A percentile compares a stretch with the other conserved stretches of the same genome.
These are phyloP conservation scores for Percopsis transmontana DNA, from an alignment of 2,113 vertebrate genomes.

Conservation along the genomic window DNA sequence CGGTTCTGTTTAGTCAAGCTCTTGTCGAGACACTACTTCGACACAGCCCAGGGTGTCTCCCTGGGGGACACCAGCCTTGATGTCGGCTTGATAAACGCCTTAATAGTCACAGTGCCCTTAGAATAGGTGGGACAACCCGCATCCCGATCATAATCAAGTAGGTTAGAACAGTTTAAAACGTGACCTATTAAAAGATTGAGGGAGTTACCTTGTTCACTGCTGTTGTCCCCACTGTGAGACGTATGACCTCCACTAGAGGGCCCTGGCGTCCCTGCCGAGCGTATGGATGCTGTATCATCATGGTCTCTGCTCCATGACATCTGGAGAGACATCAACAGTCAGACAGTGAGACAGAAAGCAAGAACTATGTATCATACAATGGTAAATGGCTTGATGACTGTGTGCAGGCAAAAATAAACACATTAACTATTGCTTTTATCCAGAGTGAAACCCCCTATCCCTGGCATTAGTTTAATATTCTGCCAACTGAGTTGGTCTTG, in stretches of 20 bases:
- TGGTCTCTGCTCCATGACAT: conserved; percentile 91
- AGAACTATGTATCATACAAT: neutral
- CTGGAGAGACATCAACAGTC: conserved; percentile 56
- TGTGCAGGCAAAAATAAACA: no score
- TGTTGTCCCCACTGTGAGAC: conserved; percentile 91
- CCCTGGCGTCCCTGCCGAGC: conserved; percentile 86
- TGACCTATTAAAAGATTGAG: neutral
- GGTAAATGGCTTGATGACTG: conserved; percentile 24
- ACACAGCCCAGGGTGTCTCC: no score
- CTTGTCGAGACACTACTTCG: no score
- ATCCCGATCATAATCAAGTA: neutral
- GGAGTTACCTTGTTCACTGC: conserved; percentile 87
- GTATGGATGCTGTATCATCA: conserved; percentile 84
- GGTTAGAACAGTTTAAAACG: neutral
- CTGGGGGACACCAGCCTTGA: no score
- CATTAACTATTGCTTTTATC: no score
- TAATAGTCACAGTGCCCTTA: no score
- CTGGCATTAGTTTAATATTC: no score
- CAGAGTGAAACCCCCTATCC: no score
- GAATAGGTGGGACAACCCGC: no score
- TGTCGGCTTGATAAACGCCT: no score
- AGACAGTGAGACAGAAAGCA: neutral
- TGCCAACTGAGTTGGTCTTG: no score
- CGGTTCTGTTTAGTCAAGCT: no score
- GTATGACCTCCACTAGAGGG: conserved; percentile 88